These are phyloP conservation scores for Drosophila ezoana DNA, from an alignment of 2,888 invertebrate species.

Conservation along the genomic window DNA sequence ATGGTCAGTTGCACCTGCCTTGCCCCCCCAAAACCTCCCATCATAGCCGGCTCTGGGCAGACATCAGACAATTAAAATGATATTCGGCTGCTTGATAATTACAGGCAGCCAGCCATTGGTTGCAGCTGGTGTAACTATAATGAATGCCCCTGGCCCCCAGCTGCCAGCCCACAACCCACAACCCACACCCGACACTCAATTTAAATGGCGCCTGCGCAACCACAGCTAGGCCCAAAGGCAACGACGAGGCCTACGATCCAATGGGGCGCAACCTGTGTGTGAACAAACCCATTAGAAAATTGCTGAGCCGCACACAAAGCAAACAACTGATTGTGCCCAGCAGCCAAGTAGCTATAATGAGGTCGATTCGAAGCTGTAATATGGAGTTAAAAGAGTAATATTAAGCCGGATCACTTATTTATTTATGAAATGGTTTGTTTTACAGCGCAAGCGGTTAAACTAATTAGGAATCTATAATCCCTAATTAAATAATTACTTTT, in stretches of 20 bases:
- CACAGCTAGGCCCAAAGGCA: not conserved
- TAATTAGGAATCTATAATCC: too few relatives aligned
- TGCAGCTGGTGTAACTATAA: conserved; percentile 36
- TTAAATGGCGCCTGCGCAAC: conserved; percentile 30
- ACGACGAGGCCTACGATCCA: not conserved
- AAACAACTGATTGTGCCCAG: conserved; percentile 28
- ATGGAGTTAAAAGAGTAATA: not conserved
- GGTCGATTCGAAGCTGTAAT: conserved; percentile 8
- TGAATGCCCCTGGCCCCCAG: conserved; percentile 12
- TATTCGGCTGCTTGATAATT: conserved; percentile 61
- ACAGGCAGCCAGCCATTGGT: conserved; percentile 33
- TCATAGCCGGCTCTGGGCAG: not conserved
- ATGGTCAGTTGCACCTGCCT: conserved; percentile 46
- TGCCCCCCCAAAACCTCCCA: not conserved
- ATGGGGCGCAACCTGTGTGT: conserved; percentile 19
- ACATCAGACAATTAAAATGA: conserved; percentile 57
- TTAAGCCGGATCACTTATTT: not conserved
- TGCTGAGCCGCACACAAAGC: conserved; percentile 17
- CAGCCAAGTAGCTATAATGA: conserved; percentile 12
- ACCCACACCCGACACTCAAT: not conserved
- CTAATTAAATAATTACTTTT: too few relatives aligned
- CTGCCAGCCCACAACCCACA: not conserved
- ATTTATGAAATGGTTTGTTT: not conserved
- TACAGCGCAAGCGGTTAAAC: too few relatives aligned
- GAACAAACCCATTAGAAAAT: conserved; percentile 34